A percentile compares a stretch with the other conserved stretches of the same genome.
These are phyloP conservation scores for Stigmatopora nigra DNA, from an alignment of 2,113 vertebrate genomes.

Conservation along the genomic window DNA sequence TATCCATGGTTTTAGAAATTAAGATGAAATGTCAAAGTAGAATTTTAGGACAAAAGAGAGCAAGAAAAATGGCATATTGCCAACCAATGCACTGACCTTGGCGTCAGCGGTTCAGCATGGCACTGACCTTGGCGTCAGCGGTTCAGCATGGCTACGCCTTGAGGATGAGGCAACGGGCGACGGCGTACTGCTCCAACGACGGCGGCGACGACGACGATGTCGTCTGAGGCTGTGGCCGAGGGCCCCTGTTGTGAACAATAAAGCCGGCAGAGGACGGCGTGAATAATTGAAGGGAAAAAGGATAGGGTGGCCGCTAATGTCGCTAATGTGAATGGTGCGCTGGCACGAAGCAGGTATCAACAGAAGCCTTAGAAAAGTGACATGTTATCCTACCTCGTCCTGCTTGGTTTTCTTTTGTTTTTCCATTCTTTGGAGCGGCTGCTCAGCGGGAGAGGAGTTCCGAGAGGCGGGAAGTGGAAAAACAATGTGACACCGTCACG, in stretches of 20 bases:
- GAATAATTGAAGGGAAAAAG: constrained; percentile 67
- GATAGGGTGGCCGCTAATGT: constrained; percentile 69
- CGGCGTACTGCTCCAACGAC: constrained; percentile 46
- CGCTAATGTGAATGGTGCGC: constrained; percentile 56
- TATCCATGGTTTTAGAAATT: too few relatives aligned
- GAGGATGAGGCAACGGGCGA: constrained; percentile 22
- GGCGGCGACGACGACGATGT: constrained; percentile 34
- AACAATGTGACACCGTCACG: constrained; percentile 22
- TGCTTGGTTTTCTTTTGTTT: constrained; percentile 32
- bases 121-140: constrained; percentile 2
- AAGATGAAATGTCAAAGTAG: too few relatives aligned
- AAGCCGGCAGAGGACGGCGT: constrained; percentile 61
- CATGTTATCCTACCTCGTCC: constrained; percentile 50
- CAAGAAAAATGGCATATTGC: too few relatives aligned
- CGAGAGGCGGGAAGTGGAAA: constrained; percentile 27
- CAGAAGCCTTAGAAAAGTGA: constrained; percentile 51
- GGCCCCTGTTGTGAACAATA: constrained; percentile 60
- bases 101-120: background rate
- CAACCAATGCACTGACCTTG: background rate
- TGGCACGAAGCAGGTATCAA: constrained; percentile 50
- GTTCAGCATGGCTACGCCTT: background rate
- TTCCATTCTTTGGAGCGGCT: constrained; percentile 17
- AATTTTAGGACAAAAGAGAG: too few relatives aligned
- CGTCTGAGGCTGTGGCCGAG: constrained; percentile 39
- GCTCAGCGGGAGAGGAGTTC: constrained; percentile 11